These are phyloP conservation scores for Trogon melanurus DNA, from an alignment of 2,113 vertebrate genomes.

Conservation along the genomic window DNA sequence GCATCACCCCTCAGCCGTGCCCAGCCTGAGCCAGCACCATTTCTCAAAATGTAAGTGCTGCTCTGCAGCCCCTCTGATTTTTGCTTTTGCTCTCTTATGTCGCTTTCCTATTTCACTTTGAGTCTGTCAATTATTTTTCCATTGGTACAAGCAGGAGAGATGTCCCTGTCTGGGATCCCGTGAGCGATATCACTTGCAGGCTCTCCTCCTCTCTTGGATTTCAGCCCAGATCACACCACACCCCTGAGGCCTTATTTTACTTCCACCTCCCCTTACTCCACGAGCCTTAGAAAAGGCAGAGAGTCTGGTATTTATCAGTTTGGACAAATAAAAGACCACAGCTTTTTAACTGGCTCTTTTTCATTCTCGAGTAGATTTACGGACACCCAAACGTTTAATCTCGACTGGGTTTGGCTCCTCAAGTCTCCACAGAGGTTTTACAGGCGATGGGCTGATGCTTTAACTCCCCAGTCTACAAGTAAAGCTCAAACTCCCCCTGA, in stretches of 20 bases:
- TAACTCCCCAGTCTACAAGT: background rate
- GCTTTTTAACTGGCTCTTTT: background rate
- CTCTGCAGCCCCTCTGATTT: background rate
- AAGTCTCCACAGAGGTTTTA: background rate
- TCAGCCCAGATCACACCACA: background rate
- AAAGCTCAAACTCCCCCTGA: fast-evolving
- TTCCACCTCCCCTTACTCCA: background rate
- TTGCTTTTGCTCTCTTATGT: background rate
- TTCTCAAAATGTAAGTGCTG: background rate
- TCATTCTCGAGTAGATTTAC: background rate
- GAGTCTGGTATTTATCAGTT: background rate
- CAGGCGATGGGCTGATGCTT: fast-evolving
- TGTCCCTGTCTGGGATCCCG: background rate
- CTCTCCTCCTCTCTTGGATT: background rate
- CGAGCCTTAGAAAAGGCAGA: background rate
- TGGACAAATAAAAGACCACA: background rate
- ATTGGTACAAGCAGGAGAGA: background rate
- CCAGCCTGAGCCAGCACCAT: no score
- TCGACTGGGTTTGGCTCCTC: background rate
- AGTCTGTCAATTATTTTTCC: background rate
- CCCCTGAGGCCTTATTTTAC: background rate
- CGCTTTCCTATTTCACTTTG: background rate
- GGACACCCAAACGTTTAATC: no score
- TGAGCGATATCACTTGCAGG: fast-evolving
- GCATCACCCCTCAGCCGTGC: no score